Percentiles rank a stretch among this genome's conserved stretches.
phyloP scores from a whole-genome alignment of 2,888 invertebrate species.

The Dryobotodes eremita region DNA sequence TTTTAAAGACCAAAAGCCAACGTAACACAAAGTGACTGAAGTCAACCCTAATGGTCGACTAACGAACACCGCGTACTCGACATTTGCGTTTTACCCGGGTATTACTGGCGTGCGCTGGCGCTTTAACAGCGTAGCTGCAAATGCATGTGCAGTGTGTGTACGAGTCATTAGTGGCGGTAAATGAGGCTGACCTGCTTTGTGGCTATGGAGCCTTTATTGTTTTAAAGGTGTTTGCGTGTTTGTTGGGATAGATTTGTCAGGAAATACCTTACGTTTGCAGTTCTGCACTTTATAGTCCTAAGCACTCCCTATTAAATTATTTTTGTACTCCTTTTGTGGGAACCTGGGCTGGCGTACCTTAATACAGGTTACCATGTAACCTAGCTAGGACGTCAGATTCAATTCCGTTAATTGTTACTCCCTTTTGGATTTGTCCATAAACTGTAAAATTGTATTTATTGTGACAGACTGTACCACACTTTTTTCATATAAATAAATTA shows the following conservation, averaged over 20 bases:
- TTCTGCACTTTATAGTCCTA: too few species aligned
- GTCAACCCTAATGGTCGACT: constrained; percentile 41
- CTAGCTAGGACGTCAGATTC: too few species aligned
- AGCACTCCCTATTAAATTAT: too few species aligned
- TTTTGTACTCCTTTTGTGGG: too few species aligned
- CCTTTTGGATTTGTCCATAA: too few species aligned
- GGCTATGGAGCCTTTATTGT: constrained; percentile 22
- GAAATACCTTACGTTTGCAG: too few species aligned
- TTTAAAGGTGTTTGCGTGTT: constrained; percentile 16
- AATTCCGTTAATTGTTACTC: too few species aligned
- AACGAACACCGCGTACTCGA: constrained; percentile 44
- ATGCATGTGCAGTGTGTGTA: constrained; percentile 46
- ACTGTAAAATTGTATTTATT: too few species aligned
- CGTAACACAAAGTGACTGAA: constrained; percentile 17
- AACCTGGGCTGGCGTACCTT: too few species aligned
- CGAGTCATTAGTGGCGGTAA: constrained; percentile 30
- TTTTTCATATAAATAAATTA: too few species aligned
- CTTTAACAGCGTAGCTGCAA: constrained; percentile 23
- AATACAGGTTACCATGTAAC: too few species aligned
- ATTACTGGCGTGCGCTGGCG: constrained; percentile 14
- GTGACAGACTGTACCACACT: too few species aligned
- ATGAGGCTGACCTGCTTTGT: constrained; percentile 18
- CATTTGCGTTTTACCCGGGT: constrained; percentile 24
- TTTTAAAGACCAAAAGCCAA: constrained; percentile 8
- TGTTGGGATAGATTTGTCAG: neutral